Conservation (phyloP, 1,140 invertebrate species). For the Tetragonula clypearis region DNA sequence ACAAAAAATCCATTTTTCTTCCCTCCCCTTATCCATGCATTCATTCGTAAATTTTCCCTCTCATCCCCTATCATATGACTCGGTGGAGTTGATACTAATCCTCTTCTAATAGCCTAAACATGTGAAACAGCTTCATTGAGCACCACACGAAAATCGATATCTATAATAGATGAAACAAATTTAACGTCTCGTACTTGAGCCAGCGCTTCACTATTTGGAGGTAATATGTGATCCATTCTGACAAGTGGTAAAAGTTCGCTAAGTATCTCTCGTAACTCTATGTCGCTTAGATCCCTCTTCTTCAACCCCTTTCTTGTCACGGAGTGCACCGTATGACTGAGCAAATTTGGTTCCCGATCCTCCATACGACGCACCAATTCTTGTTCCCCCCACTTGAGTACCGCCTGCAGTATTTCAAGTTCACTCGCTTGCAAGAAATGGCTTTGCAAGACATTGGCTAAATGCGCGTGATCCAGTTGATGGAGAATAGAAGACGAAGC, state of each 20-base stretch:
- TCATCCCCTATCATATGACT: conserved; percentile 93
- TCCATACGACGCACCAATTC: conserved; percentile 91
- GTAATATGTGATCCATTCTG: conserved; percentile 94
- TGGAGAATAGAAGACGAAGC: conserved; percentile 88
- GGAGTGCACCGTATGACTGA: conserved; percentile 95
- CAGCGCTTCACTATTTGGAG: conserved; percentile 91
- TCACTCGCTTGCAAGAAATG: conserved; percentile 96
- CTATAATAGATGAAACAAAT: not conserved
- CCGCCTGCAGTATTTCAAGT: conserved; percentile 92
- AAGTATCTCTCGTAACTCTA: conserved; percentile 92
- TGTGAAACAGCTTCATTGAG: not conserved
- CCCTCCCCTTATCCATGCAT: conserved; percentile 92
- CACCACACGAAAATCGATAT: not conserved
- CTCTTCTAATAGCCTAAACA: conserved; percentile 88
- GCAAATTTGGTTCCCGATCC: conserved; percentile 94
- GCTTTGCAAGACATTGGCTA: conserved; percentile 91
- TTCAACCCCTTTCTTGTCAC: conserved; percentile 93
- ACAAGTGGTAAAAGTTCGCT: conserved; percentile 92
- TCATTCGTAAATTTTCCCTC: conserved; percentile 87
- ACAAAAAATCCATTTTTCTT: conserved; percentile 92
- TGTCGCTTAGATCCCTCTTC: conserved; percentile 92
- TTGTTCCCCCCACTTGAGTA: conserved; percentile 96
- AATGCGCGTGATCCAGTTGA: conserved; percentile 90
- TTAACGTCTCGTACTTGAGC: conserved; percentile 80
- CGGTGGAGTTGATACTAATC: conserved; percentile 92